Evolutionary conservation across 2,113 vertebrate genomes (phyloP), one percentile per base, ranked within the genome.

Genomic region (Lepisosteus oculatus): DNA sequence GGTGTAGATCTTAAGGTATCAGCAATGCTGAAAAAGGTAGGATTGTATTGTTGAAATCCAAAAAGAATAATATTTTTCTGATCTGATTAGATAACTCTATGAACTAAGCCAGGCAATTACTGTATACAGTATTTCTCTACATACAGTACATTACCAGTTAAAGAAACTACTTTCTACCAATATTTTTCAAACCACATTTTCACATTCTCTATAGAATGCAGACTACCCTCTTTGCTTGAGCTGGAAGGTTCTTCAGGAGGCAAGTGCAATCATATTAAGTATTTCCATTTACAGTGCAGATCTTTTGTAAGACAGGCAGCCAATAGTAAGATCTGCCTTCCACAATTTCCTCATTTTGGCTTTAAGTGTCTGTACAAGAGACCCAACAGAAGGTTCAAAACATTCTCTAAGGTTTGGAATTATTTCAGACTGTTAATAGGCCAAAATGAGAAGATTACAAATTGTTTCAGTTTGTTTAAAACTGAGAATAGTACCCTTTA

Each of bases 401-500:
- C 17, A 56, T 17, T 12, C 61, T 15, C 55, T 47, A 12, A 12
- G 61, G 3, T 61, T 43, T 55, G 29, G n/a, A 71, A 47, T 63
- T 14, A 62, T 63, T 43, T 29, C 42, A 8, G 6, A 44, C 9
- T 51, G n/a, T 51, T 47, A 42, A 44, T 15, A 63, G 8, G 43
- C n/a, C 69, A 63, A 57, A 70, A 42, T 43, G 43, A 70, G 43
- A 62, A 41, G 15, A 44, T 15, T 65, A 55, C 61, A 65, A 65
- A 72, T 56, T 65, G 70, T 47, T 72, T 65, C 62, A 65, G 12
- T 72, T 72, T 72, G 51, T 42, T 65, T n/a, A 47, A 3, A 17
- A 15, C 12, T 3, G 47, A 44, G 61, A 65, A 43, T 42, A 44
- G 14, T n/a, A 3, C 9, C 9, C 41, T 45, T 47, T 14, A 59